Conservation (phyloP, 2,888 invertebrate species). For the Xylocampa areola region DNA sequence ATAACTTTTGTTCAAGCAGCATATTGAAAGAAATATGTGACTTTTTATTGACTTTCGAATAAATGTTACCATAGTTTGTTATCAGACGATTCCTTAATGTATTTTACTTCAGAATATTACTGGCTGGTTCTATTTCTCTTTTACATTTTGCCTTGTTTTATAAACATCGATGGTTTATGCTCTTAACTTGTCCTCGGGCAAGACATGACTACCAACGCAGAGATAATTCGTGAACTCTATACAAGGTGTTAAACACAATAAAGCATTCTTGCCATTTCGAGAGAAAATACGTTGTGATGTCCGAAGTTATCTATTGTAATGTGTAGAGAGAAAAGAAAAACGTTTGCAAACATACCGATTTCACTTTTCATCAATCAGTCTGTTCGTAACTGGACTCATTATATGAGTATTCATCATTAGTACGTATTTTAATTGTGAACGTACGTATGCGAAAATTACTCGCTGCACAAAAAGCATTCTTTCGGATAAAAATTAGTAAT, state of each 20-base stretch:
- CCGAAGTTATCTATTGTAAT: slow-evolving; percentile 42
- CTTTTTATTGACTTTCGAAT: slow-evolving; percentile 36
- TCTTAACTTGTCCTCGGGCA: slow-evolving; percentile 46
- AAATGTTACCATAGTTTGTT: slow-evolving; percentile 26
- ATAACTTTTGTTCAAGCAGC: slow-evolving; percentile 17
- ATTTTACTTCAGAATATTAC: slow-evolving; percentile 28
- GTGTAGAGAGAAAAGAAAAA: slow-evolving; percentile 27
- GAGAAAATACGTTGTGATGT: slow-evolving; percentile 47
- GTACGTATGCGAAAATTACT: slow-evolving; percentile 50
- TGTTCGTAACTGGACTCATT: slow-evolving; percentile 57
- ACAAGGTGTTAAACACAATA: slow-evolving; percentile 47
- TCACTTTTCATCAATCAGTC: slow-evolving; percentile 67
- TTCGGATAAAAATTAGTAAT: slow-evolving; percentile 53
- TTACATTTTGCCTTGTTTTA: slow-evolving; percentile 37
- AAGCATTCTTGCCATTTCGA: slow-evolving; percentile 40
- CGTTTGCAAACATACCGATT: slow-evolving; percentile 51
- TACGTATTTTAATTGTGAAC: slow-evolving; percentile 66
- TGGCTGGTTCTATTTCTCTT: slow-evolving; percentile 15
- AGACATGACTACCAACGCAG: slow-evolving; percentile 46
- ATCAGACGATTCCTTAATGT: slow-evolving; percentile 26
- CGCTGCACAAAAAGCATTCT: slow-evolving; percentile 26
- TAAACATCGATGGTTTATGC: slow-evolving; percentile 44
- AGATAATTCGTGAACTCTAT: slow-evolving; percentile 50
- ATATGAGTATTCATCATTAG: slow-evolving; percentile 56
- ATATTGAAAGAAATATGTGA: slow-evolving; percentile 16